These are phyloP conservation scores for Sebastes miniatus DNA, from an alignment of 2,797 vertebrate genomes.

Conservation along the genomic window DNA sequence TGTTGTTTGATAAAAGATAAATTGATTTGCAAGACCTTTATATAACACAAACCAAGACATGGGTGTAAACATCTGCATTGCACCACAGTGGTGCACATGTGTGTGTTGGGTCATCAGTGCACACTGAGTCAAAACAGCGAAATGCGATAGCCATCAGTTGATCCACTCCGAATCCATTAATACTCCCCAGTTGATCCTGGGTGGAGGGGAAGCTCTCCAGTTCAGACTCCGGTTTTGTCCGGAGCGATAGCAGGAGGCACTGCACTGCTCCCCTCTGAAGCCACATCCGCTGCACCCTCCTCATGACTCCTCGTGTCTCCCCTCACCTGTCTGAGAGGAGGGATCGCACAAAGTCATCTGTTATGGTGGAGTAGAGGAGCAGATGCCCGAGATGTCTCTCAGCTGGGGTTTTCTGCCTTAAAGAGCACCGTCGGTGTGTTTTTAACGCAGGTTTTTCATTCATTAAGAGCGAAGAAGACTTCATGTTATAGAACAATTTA, in stretches of 20 bases:
- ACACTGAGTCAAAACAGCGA: slow-evolving; percentile 66
- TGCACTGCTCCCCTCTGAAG: slow-evolving; percentile 34
- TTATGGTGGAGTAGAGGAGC: not conserved
- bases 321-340: slow-evolving; percentile 57
- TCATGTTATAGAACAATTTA: not conserved
- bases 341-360: not conserved
- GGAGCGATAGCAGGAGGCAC: slow-evolving; percentile 48
- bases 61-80: slow-evolving; percentile 78
- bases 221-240: slow-evolving; percentile 56
- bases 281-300: slow-evolving; percentile 51
- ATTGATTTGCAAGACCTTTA: not conserved
- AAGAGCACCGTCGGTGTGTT: not conserved
- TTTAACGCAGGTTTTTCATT: not conserved
- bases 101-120: slow-evolving; percentile 59
- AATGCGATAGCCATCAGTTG: slow-evolving; percentile 75
- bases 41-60: slow-evolving; percentile 27
- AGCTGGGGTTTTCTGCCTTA: not conserved
- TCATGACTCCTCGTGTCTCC: slow-evolving; percentile 32
- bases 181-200: slow-evolving; percentile 72
- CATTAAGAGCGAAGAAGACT: not conserved
- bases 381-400: not conserved
- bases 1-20: slow-evolving; percentile 1
- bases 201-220: slow-evolving; percentile 59
- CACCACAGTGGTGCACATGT: slow-evolving; percentile 67
- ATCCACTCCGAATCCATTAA: slow-evolving; percentile 79